Evolutionary conservation across 2,797 vertebrate species (phyloP), one percentile per base, ranked within the genome.

Genomic region (Platyrinchus mystaceus): DNA sequence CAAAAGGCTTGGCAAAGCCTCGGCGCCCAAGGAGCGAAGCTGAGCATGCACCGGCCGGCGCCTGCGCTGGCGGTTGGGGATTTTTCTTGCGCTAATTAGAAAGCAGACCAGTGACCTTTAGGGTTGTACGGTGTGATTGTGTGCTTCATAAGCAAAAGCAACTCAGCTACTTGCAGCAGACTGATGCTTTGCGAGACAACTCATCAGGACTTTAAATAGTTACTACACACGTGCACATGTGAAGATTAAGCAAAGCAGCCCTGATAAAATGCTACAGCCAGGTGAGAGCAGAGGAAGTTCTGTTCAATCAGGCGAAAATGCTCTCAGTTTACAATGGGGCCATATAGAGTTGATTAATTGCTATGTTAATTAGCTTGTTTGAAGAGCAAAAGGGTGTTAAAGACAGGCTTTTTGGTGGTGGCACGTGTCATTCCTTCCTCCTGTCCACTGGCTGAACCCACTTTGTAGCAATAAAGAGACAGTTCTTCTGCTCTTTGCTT

Each of bases 31-130:
- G 46, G 41, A 67, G 19, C 36, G 9, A 64, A 64, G 49, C 43
- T 63, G 80, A 3, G 2, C 32, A n/a, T 13, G 12, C 84, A 55
- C 24, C 0, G 1, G 23, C 41, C 0, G 0, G 22, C 0, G 2
- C 26, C 27, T 46, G 53, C 7, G 20, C 53, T 30, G 55, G 50
- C 0, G 0, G 22, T 28, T 74, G 50, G 46, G n/a, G 74, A 58
- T 59, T 50, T 12, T 46, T 52, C 69, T 55, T 12, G 34, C 6
- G 52, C 89, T 41, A 7, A 71, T 85, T 67, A 84, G 79, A 27
- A 82, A 74, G 44, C 24, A 91, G 47, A 74, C 68, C 32, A 32
- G 44, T 24, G 78, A 87, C 56, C 58, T 79, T 89, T 59, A 62
- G 59, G 36, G 60, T 21, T 39, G 32, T 8, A 9, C 0, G 1